Base-by-base conservation (phyloP, 2,888 invertebrate species). In the Mythimna loreyi region DNA sequence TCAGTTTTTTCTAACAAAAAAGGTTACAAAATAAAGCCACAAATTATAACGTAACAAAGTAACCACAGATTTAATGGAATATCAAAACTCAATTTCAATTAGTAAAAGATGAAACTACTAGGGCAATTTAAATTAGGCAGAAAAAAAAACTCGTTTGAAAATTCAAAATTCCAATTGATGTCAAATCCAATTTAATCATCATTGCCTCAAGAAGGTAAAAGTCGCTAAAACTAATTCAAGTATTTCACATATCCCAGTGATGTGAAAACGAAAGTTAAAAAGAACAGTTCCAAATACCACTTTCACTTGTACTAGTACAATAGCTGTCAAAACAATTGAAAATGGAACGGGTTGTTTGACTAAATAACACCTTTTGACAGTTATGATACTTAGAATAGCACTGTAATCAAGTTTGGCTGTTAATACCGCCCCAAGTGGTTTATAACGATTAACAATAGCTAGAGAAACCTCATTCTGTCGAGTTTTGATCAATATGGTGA, bases 181-280 rank as follows among this genome's bases (percentile, higher is more conserved):
- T 47, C 36, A 63, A 82, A 66, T 75, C 50, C 52, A 72, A 55
- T 75, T 57, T 74, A 76, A 78, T 59, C 55, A 56, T 45, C 60
- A 69, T 66, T 61, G 28, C 49, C 53, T 43, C 63, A 72, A 81
- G 58, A 68, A 65, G 82, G 73, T 83, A 83, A 81, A 84, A 78
- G 84, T 59, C 64, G 75, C 82, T 79, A 25, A 67, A 74, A 69
- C 65, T 56, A 65, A 84, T 78, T 78, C 67, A 65, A 67, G 67
- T 81, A 72, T 72, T 81, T 66, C 57, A 73, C 76, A 82, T 79
- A 62, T 74, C 36, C 58, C 68, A 76, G 81, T 69, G 72, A 55
- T 66, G 72, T 63, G 78, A 83, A 84, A 83, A 70, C 58, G 85
- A 83, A 83, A 84, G 83, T 74, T 43, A 45, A 59, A 80, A 78